Conservation (phyloP, 1,140 invertebrate genomes). For the Brachionus rubens region DNA sequence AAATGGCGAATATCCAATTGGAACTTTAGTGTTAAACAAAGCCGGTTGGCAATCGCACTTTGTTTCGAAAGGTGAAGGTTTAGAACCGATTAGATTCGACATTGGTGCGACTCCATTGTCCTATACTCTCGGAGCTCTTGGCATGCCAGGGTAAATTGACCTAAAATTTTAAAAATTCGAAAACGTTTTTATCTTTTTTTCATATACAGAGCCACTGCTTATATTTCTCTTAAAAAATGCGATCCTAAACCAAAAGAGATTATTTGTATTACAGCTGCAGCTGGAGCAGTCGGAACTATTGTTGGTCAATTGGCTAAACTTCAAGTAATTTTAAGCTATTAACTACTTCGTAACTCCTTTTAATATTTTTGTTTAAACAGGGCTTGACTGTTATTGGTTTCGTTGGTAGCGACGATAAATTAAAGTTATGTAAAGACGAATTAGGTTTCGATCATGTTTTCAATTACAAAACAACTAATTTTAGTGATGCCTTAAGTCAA, state of each 20-base stretch:
- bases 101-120: slow-evolving; percentile 26
- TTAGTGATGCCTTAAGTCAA: slow-evolving; percentile 63
- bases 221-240: slow-evolving; percentile 72
- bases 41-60: slow-evolving; percentile 67
- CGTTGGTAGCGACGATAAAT: slow-evolving; percentile 68
- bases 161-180: background rate
- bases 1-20: slow-evolving; percentile 50
- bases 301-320: slow-evolving; percentile 74
- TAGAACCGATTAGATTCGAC: slow-evolving; percentile 35
- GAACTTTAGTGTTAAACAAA: slow-evolving; percentile 63
- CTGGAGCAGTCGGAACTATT: slow-evolving; percentile 68
- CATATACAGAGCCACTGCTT: slow-evolving; percentile 71
- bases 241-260: slow-evolving; percentile 68
- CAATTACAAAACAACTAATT: slow-evolving; percentile 68
- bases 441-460: slow-evolving; percentile 67
- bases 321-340: slow-evolving; percentile 59
- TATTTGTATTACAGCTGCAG: slow-evolving; percentile 65
- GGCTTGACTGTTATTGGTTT: slow-evolving; percentile 68
- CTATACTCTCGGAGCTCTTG: slow-evolving; percentile 25
- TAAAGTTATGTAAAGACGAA: slow-evolving; percentile 66
- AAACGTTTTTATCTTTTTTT: too few species aligned
- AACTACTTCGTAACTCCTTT: slow-evolving; percentile 10
- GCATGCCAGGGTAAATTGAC: slow-evolving; percentile 31
- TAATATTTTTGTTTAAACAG: slow-evolving; percentile 52
- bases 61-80: slow-evolving; percentile 46